A percentile compares a stretch with the other conserved stretches of the same genome.
phyloP scores from a whole-genome alignment of 1,140 invertebrate genomes.

The Anagrus nilaparvatae region DNA sequence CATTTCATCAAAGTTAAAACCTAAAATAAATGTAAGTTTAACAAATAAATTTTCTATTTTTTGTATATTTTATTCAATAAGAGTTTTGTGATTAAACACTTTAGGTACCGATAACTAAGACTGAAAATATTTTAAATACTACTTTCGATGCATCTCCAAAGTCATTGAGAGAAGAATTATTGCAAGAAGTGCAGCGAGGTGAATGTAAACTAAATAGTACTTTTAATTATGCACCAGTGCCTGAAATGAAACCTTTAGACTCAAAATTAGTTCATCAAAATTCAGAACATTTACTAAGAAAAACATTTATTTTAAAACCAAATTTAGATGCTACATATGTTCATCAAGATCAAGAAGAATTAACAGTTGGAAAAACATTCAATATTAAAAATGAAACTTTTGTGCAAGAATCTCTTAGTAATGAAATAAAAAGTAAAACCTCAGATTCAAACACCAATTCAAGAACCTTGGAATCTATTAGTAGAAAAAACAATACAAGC shows the following conservation, averaged over 20 bases:
- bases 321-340: conserved; percentile 11
- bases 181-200: conserved; percentile 24
- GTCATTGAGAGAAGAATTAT: conserved; percentile 24
- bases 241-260: no score
- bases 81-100: neutral
- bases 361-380: no score
- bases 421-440: no score
- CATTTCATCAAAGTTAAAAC: neutral
- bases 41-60: neutral
- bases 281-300: no score
- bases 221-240: conserved; percentile 8
- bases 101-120: neutral
- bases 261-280: no score
- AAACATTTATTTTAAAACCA: no score
- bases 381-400: no score
- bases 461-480: no score
- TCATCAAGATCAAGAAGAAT: no score
- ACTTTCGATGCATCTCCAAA: conserved; percentile 14
- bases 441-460: no score
- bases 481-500: no score
- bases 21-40: neutral
- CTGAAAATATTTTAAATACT: conserved; percentile 10
- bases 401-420: no score
- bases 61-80: neutral
- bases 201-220: conserved; percentile 23